Evolutionary conservation across 2,113 vertebrate species (phyloP).

Genomic region (Siphamia tubifer): DNA sequence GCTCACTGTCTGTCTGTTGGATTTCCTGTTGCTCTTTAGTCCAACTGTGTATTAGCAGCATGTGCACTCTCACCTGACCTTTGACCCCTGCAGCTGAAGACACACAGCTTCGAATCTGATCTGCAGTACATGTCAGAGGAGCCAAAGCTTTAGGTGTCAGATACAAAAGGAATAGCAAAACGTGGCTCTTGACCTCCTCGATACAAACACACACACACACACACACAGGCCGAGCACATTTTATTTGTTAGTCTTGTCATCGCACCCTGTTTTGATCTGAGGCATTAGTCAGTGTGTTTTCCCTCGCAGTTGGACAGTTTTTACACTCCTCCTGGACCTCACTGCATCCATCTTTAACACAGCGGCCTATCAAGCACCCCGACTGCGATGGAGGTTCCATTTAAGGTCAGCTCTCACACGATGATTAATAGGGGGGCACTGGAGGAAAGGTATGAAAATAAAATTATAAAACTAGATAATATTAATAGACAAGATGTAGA

Average conservation of each 20-base stretch:
- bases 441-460: not conserved
- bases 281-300: constrained; percentile 19
- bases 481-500: not conserved
- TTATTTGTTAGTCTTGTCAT: not conserved
- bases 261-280: constrained; percentile 5
- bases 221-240: not conserved
- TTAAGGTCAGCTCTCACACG: constrained; percentile 4
- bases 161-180: constrained; percentile 6
- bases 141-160: not conserved
- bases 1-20: not conserved
- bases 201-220: not conserved
- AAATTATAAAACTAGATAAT: constrained; percentile 1
- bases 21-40: not conserved
- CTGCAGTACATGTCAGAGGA: constrained; percentile 1
- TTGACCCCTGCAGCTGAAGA: constrained; percentile 49
- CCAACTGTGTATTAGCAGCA: constrained; percentile 12
- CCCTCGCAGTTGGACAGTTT: constrained; percentile 32
- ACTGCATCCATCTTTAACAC: constrained; percentile 22
- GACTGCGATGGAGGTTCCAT: not conserved
- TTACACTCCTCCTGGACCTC: constrained; percentile 25
- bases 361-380: not conserved
- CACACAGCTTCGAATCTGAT: constrained; percentile 30
- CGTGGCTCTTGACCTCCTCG: not conserved
- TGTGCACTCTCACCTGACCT: constrained; percentile 25
- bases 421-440: constrained; percentile 21